Percentiles rank a stretch among this genome's conserved stretches.
Evolutionary conservation across 2,113 vertebrate genomes (phyloP).

Genomic region (Pteropus alecto): DNA sequence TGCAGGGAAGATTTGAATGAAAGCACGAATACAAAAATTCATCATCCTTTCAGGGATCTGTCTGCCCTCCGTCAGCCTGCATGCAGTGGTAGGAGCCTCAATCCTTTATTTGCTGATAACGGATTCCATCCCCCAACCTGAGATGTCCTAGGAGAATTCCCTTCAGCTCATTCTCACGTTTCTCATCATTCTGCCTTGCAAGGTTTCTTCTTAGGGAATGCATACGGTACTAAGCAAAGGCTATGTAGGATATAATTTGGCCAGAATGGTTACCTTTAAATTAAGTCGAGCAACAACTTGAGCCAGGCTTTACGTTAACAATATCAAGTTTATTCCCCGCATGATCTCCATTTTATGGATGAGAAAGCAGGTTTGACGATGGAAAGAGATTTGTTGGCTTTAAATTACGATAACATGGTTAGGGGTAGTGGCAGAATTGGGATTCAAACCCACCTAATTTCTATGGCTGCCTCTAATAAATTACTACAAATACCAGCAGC

Average conservation of each 20-base stretch:
- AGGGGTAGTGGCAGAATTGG: background rate
- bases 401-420: background rate
- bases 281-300: background rate
- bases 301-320: background rate
- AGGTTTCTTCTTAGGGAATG: background rate
- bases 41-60: background rate
- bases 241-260: background rate
- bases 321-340: background rate
- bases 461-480: background rate
- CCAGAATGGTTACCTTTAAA: background rate
- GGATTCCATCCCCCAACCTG: background rate
- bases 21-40: background rate
- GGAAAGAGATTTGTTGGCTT: background rate
- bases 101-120: background rate
- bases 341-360: background rate
- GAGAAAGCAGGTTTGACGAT: background rate
- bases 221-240: background rate
- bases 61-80: background rate
- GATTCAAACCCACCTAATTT: background rate
- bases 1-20: background rate
- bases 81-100: background rate
- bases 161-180: background rate
- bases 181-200: background rate
- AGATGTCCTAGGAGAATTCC: background rate
- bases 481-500: constrained; percentile 87